Evolutionary conservation across 2,113 vertebrate species (phyloP).

Genomic region (Nannospalax galili): DNA sequence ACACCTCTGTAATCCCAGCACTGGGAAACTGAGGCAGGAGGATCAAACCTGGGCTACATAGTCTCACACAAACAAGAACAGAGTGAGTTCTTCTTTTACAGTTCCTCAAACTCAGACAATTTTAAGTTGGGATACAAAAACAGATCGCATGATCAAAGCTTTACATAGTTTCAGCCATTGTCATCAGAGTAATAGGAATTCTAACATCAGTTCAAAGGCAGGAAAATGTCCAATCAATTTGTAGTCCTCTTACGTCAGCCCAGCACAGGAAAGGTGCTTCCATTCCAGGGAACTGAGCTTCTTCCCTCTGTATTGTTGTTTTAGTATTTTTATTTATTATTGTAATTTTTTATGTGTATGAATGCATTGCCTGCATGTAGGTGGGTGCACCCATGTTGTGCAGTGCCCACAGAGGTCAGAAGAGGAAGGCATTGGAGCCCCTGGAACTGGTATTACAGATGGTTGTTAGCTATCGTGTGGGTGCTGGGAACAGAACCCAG

Average conservation of each 20-base stretch:
- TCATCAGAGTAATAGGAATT: slow-evolving; percentile 10
- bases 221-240: not conserved
- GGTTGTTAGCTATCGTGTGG: too few species aligned
- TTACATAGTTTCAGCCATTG: not conserved
- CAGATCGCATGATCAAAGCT: not conserved
- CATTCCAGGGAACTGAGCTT: not conserved
- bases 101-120: not conserved
- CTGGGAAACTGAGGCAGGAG: not conserved
- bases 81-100: not conserved
- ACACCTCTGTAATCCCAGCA: not conserved
- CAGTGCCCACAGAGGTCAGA: too few species aligned
- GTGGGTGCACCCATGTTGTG: too few species aligned
- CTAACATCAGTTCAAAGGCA: not conserved
- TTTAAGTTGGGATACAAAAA: not conserved
- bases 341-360: too few species aligned
- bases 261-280: not conserved
- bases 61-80: not conserved
- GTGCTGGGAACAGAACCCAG: too few species aligned
- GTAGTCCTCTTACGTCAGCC: not conserved
- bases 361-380: too few species aligned
- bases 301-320: not conserved
- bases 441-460: too few species aligned
- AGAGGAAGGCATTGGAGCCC: too few species aligned
- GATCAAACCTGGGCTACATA: not conserved
- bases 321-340: not conserved